phyloP scores from a whole-genome alignment of 2,888 invertebrate species.

The Agonopterix heracliana region DNA sequence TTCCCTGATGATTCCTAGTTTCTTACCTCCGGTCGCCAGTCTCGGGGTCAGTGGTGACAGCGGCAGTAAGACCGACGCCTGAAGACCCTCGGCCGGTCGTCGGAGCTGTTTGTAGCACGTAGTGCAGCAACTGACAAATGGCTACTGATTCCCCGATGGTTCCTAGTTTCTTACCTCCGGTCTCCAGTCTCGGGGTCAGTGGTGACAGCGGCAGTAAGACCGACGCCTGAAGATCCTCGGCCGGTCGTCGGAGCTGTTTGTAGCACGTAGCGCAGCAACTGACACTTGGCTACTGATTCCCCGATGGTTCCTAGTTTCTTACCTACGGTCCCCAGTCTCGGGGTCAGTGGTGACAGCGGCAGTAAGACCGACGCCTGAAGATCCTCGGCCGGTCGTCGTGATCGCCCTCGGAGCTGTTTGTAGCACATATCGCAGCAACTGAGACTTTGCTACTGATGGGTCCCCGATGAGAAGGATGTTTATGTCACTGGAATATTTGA shows the following conservation, averaged over 20 bases:
- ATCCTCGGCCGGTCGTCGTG: conserved; percentile 97
- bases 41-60: conserved; percentile 97
- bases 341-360: conserved; percentile 98
- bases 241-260: conserved; percentile 98
- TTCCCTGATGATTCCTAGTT: conserved; percentile 99
- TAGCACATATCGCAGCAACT: conserved; percentile 93
- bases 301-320: not conserved
- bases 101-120: conserved; percentile 95
- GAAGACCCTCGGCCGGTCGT: conserved; percentile 99
- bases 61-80: conserved; percentile 98
- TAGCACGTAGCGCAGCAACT: conserved; percentile 93
- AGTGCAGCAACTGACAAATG: conserved; percentile 96
- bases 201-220: conserved; percentile 98
- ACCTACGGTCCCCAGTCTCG: conserved; percentile 90
- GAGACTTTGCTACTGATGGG: conserved; percentile 99
- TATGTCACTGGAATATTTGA: conserved; percentile 74
- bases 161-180: no score
- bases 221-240: conserved; percentile 98
- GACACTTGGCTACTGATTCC: conserved; percentile 83
- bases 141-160: not conserved
- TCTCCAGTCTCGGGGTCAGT: conserved; percentile 96
- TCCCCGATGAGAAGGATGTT: conserved; percentile 97
- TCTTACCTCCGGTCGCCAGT: conserved; percentile 88
- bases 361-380: conserved; percentile 98
- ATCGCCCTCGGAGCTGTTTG: conserved; percentile 97